Evolutionary conservation across 2,797 vertebrate species (phyloP), one percentile per base, ranked within the genome.

Genomic region (Aeoliscus strigatus): DNA sequence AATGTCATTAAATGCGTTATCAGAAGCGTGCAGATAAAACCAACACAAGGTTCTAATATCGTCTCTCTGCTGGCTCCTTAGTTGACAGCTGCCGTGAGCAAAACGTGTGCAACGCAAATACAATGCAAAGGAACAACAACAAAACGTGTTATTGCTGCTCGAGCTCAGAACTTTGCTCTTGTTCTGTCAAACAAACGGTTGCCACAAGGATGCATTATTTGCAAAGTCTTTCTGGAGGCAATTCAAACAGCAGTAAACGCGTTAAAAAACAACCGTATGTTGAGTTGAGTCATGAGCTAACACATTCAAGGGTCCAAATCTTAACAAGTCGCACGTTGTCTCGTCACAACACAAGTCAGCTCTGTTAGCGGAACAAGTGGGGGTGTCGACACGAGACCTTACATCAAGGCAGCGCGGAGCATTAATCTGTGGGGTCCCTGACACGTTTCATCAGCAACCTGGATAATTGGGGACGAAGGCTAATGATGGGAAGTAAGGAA

Each of bases 371-470:
- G 23, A 70, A 61, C 43, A 34, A 49, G 52, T 21, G 46, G 46
- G 27, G 46, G 27, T 43, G 86, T 88, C 12, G 16, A 88, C 86
- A 85, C 73, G 83, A 89, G 91, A 91, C 91, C 77, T 97, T 94
- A 94, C 90, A 95, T 96, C 92, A 94, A 93, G 92, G 92, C 90
- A 89, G 90, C 92, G 78, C 90, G 91, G 91, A 89, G 91, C 93
- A 95, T 96, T 95, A 94, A 93, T 97, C 93, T 90, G 93, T 93
- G 93, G 91, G 90, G 89, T 88, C 90, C 61, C 91, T 93, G 93
- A 95, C 96, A 96, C 91, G 93, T 96, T 95, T 93, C 93, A 92
- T 96, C 94, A 97, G 92, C 91, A 92, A 94, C 91, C 89, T 92
- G 91, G 94, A 95, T 98, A 97, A 98, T 98, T 97, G 95, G 93